Conservation (phyloP, 2,113 vertebrate species). For the Gopherus flavomarginatus region DNA sequence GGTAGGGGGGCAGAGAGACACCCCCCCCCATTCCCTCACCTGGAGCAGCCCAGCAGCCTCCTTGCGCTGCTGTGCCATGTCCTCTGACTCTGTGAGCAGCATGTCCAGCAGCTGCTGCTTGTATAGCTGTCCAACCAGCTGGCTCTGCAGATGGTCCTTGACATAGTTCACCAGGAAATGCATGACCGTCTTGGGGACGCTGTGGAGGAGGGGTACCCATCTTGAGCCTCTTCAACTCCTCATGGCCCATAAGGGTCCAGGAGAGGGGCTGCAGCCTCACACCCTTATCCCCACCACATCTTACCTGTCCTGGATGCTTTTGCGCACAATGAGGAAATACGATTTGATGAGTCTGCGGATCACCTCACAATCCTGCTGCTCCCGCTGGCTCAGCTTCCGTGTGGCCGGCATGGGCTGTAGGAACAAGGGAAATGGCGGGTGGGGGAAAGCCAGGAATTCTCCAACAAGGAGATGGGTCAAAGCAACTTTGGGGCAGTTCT, state of each 20-base stretch:
- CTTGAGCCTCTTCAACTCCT: neutral
- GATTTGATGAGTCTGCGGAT: constrained; percentile 86
- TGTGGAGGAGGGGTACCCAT: neutral
- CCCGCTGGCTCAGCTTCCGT: constrained; percentile 79
- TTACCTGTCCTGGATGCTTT: constrained; percentile 89
- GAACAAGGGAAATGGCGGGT: neutral
- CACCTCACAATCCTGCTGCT: constrained; percentile 87
- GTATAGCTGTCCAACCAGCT: constrained; percentile 87
- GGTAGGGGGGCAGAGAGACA: neutral
- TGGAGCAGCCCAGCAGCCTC: constrained; percentile 85
- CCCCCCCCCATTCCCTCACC: no score
- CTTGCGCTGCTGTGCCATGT: constrained; percentile 84
- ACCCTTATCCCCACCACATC: no score
- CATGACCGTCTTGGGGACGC: constrained; percentile 89
- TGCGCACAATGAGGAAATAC: constrained; percentile 88
- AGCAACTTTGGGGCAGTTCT: no score
- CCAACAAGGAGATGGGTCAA: no score
- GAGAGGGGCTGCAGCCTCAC: neutral
- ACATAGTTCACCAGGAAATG: constrained; percentile 88
- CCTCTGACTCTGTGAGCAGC: constrained; percentile 85
- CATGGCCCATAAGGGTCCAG: neutral
- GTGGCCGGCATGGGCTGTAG: constrained; percentile 78
- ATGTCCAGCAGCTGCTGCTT: constrained; percentile 81
- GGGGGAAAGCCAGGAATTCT: no score
- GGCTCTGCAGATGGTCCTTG: constrained; percentile 87